phyloP scores from a whole-genome alignment of 2,888 invertebrate genomes.

The Hipparchia semele region DNA sequence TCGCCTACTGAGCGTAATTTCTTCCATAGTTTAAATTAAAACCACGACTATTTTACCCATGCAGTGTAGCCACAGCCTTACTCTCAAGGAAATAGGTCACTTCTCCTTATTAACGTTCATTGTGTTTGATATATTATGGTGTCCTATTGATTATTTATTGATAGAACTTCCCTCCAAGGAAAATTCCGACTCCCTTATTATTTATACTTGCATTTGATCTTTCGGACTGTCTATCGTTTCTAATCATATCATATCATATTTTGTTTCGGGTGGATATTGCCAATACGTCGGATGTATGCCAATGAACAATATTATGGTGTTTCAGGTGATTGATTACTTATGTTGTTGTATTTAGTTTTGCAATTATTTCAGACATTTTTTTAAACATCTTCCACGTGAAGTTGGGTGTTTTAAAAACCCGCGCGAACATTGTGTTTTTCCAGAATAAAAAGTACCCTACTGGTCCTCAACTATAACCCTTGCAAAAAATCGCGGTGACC shows the following conservation, averaged over 20 bases:
- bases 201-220: constrained; percentile 33
- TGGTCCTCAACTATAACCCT: no score
- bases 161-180: constrained; percentile 27
- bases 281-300: constrained; percentile 3
- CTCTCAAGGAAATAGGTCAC: constrained; percentile 62
- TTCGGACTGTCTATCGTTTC: constrained; percentile 25
- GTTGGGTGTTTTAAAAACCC: no score
- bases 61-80: constrained; percentile 30
- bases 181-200: constrained; percentile 32
- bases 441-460: no score
- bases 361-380: no score
- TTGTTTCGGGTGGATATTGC: constrained; percentile 16
- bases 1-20: no score
- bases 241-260: constrained; percentile 32
- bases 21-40: no score
- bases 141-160: constrained; percentile 42
- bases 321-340: background rate
- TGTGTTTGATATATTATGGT: constrained; percentile 43
- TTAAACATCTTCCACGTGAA: no score
- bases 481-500: no score
- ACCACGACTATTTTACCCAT: no score
- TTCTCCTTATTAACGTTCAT: constrained; percentile 44
- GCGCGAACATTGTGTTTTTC: no score
- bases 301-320: background rate
- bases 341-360: background rate